A percentile compares a stretch with the other conserved stretches of the same genome.
These are phyloP conservation scores for Euura saliciscinereae DNA, from an alignment of 1,140 invertebrate species.

Conservation along the genomic window DNA sequence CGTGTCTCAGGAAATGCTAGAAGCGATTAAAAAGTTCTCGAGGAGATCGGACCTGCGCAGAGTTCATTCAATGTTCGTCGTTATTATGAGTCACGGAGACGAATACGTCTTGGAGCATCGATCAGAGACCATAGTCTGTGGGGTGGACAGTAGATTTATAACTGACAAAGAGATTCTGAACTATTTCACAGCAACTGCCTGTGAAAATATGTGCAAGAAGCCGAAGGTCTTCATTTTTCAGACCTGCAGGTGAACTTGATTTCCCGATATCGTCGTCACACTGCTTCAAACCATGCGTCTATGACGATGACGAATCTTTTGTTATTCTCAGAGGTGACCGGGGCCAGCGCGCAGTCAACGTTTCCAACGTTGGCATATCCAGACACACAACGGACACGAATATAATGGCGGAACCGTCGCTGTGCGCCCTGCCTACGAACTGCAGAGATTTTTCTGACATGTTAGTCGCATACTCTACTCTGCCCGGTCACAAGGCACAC, in stretches of 20 bases:
- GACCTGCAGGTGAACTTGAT: constrained; percentile 65
- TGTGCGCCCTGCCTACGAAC: constrained; percentile 18
- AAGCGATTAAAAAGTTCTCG: constrained; percentile 46
- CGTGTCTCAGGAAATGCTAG: constrained; percentile 49
- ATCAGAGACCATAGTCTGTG: constrained; percentile 57
- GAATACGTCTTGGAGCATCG: constrained; percentile 38
- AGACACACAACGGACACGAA: constrained; percentile 22
- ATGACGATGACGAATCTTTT: constrained; percentile 9
- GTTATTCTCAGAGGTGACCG: constrained; percentile 23
- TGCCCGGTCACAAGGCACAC: constrained; percentile 69
- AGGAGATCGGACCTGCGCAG: constrained; percentile 40
- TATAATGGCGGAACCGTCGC: constrained; percentile 17
- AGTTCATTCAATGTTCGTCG: constrained; percentile 64
- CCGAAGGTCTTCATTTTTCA: constrained; percentile 85
- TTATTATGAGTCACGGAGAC: constrained; percentile 66
- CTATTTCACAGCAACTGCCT: constrained; percentile 67
- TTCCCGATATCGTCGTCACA: not conserved
- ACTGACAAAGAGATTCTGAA: constrained; percentile 60
- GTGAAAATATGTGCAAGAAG: constrained; percentile 65
- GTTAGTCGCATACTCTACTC: constrained; percentile 70
- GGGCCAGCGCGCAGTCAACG: constrained; percentile 21
- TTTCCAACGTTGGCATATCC: not conserved
- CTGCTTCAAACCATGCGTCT: not conserved
- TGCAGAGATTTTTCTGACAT: constrained; percentile 66
- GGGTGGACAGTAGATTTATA: constrained; percentile 31